These are phyloP conservation scores for Rhagonycha fulva DNA, from an alignment of 2,888 invertebrate species.

Conservation along the genomic window DNA sequence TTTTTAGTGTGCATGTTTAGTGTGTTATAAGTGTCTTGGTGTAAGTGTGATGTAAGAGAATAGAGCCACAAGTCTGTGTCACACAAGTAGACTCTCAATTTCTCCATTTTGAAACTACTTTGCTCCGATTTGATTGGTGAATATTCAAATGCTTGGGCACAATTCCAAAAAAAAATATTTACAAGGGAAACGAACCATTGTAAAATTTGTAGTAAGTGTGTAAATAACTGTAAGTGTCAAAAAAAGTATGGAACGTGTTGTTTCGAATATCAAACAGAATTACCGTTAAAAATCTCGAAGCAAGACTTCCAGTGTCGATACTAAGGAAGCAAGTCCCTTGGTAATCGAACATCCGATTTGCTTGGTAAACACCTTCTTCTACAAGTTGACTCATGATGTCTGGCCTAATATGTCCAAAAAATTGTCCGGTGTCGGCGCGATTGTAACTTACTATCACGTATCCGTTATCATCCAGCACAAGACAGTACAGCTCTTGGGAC, in stretches of 20 bases:
- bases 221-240: conserved; percentile 15
- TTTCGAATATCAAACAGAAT: neutral
- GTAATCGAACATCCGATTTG: conserved; percentile 81
- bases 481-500: conserved; percentile 76
- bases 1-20: neutral
- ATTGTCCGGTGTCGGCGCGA: conserved; percentile 73
- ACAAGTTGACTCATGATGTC: conserved; percentile 79
- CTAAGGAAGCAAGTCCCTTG: conserved; percentile 86
- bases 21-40: neutral
- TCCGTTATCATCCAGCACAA: conserved; percentile 86
- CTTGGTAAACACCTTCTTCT: conserved; percentile 76
- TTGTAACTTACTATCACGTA: conserved; percentile 80
- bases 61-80: conserved; percentile 14
- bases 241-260: neutral
- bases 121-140: neutral
- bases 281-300: conserved; percentile 30
- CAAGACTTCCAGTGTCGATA: conserved; percentile 62
- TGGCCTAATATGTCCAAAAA: conserved; percentile 78
- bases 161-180: conserved; percentile 6
- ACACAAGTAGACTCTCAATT: conserved; percentile 7
- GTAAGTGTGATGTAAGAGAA: neutral
- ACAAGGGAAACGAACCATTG: conserved; percentile 7
- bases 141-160: neutral
- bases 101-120: conserved; percentile 2
- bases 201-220: conserved; percentile 17